Percentiles rank a stretch among this genome's conserved stretches.
Evolutionary conservation across 1,140 invertebrate species (phyloP).

Genomic region (Leptestheria dahalacensis): DNA sequence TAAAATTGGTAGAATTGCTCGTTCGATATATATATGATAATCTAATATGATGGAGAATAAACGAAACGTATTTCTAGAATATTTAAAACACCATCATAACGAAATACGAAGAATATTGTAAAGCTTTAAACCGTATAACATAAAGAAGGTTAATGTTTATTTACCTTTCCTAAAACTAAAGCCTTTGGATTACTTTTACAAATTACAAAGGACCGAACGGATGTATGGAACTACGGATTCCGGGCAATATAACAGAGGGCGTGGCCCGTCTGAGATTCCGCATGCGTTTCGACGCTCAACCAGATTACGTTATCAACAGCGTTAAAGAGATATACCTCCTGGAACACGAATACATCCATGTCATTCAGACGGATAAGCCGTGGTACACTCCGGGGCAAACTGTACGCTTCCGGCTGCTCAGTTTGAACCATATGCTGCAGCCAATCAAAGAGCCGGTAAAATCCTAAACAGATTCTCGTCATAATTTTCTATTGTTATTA

Average conservation of each 20-base stretch:
- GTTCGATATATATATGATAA: too few species aligned
- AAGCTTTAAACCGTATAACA: too few species aligned
- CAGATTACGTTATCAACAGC: slow-evolving; percentile 33
- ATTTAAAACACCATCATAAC: too few species aligned
- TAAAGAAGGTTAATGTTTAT: too few species aligned
- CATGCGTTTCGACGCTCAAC: slow-evolving; percentile 34
- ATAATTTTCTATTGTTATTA: too few species aligned
- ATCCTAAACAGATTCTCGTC: too few species aligned
- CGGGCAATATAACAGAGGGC: slow-evolving; percentile 24
- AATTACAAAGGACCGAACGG: slow-evolving; percentile 23
- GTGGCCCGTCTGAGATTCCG: slow-evolving; percentile 32
- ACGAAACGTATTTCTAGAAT: too few species aligned
- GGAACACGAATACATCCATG: slow-evolving; percentile 35
- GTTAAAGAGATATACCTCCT: slow-evolving; percentile 28
- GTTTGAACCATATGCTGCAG: slow-evolving; percentile 33
- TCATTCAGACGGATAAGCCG: slow-evolving; percentile 37
- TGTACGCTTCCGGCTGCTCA: slow-evolving; percentile 37
- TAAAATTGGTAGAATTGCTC: too few species aligned
- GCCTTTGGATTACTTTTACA: too few species aligned
- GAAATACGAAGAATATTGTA: too few species aligned
- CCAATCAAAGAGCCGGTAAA: slow-evolving; percentile 32
- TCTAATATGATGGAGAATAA: too few species aligned
- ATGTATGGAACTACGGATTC: slow-evolving; percentile 29
- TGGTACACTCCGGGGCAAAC: slow-evolving; percentile 46
- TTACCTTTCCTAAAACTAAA: too few species aligned